Evolutionary conservation across 1,140 invertebrate genomes (phyloP), one percentile per base, ranked within the genome.

Genomic region (Drosophila guanche): DNA sequence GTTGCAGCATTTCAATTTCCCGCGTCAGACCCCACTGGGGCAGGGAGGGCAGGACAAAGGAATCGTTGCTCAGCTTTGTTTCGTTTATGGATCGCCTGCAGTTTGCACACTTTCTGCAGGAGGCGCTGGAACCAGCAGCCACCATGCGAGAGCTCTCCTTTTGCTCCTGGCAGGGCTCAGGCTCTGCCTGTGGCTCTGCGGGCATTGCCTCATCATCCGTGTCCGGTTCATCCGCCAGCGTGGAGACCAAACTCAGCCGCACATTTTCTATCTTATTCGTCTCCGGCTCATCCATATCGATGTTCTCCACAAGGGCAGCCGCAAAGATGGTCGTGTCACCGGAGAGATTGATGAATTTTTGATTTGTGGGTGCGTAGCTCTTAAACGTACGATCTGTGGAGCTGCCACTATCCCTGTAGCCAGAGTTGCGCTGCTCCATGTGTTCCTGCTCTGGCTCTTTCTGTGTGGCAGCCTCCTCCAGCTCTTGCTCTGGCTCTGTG

Each of bases 161-260:
- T 10, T 66, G 65, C 22, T 37, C 55, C 29, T 78, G 40, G 14
- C 79, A 81, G 14, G 40, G 7, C 6, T 80, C 71, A 0, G 58
- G 20, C n/a, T 52, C 37, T 22, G 22, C 22, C 10, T 40, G 33
- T 1, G 29, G 5, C 33, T 37, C 8, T 37, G 14, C 10, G 5
- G 45, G 8, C 27, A 50, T 20, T 33, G 22, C 8, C 12, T 25
- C 22, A 2, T 10, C 29, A 16, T 23, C 29, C 3, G 37, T 16
- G 5, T 14, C 47, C 20, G 76, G 47, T 41, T 73, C 77, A 33
- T 86, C 74, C 40, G 65, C 74, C 58, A 85, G 54, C 22, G 73
- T 85, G 16, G 77, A 86, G n/a, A 85, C 81, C 61, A 85, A 42
- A 23, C 81, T 88, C 0, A 85, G 60, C 8, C 62, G 60, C 1